Evolutionary conservation across 2,888 invertebrate species (phyloP).

Genomic region (Trissonchulus sp.): DNA sequence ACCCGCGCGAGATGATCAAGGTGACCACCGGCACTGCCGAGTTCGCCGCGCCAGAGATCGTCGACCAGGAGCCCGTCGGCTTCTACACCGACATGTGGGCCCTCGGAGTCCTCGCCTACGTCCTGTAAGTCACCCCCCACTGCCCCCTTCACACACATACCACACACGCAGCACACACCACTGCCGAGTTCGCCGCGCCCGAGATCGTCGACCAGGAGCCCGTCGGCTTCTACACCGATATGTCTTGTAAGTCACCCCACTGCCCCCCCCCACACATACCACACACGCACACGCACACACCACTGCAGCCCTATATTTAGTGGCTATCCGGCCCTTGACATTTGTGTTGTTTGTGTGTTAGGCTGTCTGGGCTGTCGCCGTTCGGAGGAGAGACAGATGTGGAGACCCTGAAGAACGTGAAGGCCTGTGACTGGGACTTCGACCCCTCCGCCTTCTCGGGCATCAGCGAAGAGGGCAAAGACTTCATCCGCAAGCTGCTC

Average conservation of each 20-base stretch:
- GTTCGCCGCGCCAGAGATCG: constrained; percentile 98
- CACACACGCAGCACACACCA: too few relatives aligned
- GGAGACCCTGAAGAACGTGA: constrained; percentile 94
- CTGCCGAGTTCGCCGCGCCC: constrained; percentile 98
- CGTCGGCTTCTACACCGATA: constrained; percentile 99
- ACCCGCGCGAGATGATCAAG: constrained; percentile 97
- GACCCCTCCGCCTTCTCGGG: constrained; percentile 87
- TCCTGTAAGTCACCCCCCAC: constrained; percentile 69
- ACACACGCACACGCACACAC: too few relatives aligned
- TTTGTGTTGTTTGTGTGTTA: too few relatives aligned
- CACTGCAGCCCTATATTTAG: too few relatives aligned
- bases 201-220: constrained; percentile 98
- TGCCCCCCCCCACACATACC: too few relatives aligned
- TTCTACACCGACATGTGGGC: constrained; percentile 99
- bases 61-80: constrained; percentile 96
- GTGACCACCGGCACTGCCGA: constrained; percentile 89
- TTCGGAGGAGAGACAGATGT: constrained; percentile 98
- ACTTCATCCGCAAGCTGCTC: constrained; percentile 90
- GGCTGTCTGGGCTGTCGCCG: constrained; percentile 91
- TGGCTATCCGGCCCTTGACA: too few relatives aligned
- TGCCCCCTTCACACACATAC: too few relatives aligned
- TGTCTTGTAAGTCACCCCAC: constrained; percentile 83
- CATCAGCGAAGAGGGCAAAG: constrained; percentile 93
- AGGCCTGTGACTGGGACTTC: constrained; percentile 98
- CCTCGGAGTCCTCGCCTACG: constrained; percentile 94